phyloP scores from a whole-genome alignment of 37 sponge, comb jelly and placozoan genomes.

The Cliona cf. orientalis region DNA sequence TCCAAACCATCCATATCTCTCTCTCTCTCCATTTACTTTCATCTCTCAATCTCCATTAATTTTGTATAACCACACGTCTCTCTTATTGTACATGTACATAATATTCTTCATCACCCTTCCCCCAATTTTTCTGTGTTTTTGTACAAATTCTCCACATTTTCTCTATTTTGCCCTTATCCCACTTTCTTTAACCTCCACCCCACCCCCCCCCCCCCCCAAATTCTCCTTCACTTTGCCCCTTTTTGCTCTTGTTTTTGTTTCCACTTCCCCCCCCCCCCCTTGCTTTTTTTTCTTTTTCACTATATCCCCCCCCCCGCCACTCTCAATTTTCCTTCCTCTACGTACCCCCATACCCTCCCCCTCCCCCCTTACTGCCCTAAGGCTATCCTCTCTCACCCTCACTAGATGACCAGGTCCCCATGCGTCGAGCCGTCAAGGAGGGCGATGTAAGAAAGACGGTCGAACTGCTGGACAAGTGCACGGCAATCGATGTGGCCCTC shows the following conservation, averaged over 20 bases:
- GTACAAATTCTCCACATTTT: no score
- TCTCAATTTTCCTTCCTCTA: not conserved
- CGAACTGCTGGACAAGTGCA: conserved; percentile 35
- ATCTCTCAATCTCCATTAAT: not conserved
- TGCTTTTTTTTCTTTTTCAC: no score
- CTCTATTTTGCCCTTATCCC: no score
- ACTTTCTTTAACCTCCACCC: no score
- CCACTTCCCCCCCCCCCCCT: no score
- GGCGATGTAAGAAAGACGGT: conserved; percentile 24
- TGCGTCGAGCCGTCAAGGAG: conserved; percentile 33
- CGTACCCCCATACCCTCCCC: conserved; percentile 5
- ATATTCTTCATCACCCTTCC: no score
- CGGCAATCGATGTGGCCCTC: conserved; percentile 21
- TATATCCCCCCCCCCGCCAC: not conserved
- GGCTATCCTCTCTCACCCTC: not conserved
- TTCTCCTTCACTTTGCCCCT: no score
- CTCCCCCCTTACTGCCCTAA: not conserved
- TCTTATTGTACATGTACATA: no score
- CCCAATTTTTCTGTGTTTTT: no score
- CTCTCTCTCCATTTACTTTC: not conserved
- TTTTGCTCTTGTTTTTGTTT: no score
- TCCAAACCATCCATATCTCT: conserved; percentile 9
- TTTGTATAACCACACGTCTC: no score
- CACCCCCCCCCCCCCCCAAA: no score
- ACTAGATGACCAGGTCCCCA: conserved; percentile 6